Base-by-base conservation (phyloP, 2,113 vertebrate genomes). In the Sclerurus mexicanus region DNA sequence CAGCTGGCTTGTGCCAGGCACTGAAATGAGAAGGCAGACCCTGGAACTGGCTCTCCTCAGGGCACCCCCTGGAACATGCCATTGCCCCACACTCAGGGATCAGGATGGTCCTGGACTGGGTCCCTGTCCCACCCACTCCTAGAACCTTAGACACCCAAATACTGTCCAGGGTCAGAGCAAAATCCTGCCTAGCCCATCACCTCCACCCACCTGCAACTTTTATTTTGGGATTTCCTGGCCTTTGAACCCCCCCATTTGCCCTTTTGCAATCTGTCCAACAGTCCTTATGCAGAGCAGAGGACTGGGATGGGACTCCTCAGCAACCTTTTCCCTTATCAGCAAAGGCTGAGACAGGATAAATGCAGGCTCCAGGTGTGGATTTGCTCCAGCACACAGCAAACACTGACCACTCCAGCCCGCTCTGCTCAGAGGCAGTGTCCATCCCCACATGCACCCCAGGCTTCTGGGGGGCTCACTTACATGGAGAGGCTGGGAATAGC, bases 401-500 rank as follows among this genome's bases (percentile, higher is more conserved):
- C 72, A 5, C 35, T 0, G 7, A 42, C 81, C 79, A 3, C 21
- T 22, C 31, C 55, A 25, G 9, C 30, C 4, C 10, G 0, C 56
- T 44, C 55, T 59, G 67, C 50, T 39, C 73, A 10, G 18, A 55
- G 66, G 62, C 55, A 19, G 7, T 2, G 3, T 4, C 52, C 46
- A 19, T 20, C 42, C 52, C 21, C 25, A 2, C 3, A 1, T 0
- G 2, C 2, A 1, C 3, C 23, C 50, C 42, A 4, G 42, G 47
- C 2, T 46, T 14, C 31, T 2, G 3, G 2, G 24, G 53, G 33
- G 20, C 1, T 55, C 67, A 95, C 99, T 99, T 96, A 99, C 99
- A 3, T 97, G 98, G n/a, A 97, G 96, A n/a, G 98, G 98, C 71
- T 98, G 98, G 6, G 97, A 66, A 49, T 98, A 98, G 68, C 98